Conservation (phyloP, 2,113 vertebrate species). For the Glaucomys volans region DNA sequence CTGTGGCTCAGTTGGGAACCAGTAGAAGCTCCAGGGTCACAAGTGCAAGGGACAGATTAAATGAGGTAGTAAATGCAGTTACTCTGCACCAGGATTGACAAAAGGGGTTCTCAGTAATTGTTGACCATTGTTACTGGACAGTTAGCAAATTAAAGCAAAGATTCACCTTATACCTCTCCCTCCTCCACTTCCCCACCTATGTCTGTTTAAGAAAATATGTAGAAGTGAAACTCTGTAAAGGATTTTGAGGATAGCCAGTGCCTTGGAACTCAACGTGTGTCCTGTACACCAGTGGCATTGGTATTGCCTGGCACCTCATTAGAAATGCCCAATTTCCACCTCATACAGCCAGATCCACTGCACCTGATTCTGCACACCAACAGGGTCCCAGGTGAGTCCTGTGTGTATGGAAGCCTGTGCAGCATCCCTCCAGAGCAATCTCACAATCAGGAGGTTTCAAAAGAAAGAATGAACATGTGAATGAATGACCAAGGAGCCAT, state of each 20-base stretch:
- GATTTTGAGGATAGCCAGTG: background rate
- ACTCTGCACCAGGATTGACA: background rate
- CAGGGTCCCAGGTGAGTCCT: background rate
- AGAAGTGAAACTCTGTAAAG: background rate
- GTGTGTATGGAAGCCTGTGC: background rate
- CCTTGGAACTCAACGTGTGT: background rate
- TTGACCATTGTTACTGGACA: background rate
- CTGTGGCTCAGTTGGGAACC: background rate
- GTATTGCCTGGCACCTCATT: background rate
- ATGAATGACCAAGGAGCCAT: background rate
- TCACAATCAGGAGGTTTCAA: background rate
- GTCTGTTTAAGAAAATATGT: conserved; percentile 17
- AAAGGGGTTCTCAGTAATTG: background rate
- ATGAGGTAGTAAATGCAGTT: background rate
- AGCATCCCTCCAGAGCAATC: background rate
- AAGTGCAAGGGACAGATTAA: background rate
- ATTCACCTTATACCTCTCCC: background rate
- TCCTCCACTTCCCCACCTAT: background rate
- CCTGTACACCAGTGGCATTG: background rate
- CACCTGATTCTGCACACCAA: background rate
- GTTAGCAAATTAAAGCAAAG: background rate
- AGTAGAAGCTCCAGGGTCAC: background rate
- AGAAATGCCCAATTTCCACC: background rate
- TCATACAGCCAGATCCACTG: background rate
- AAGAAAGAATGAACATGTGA: background rate